Conservation (phyloP, 2,113 vertebrate genomes). For the Lates calcarifer region DNA sequence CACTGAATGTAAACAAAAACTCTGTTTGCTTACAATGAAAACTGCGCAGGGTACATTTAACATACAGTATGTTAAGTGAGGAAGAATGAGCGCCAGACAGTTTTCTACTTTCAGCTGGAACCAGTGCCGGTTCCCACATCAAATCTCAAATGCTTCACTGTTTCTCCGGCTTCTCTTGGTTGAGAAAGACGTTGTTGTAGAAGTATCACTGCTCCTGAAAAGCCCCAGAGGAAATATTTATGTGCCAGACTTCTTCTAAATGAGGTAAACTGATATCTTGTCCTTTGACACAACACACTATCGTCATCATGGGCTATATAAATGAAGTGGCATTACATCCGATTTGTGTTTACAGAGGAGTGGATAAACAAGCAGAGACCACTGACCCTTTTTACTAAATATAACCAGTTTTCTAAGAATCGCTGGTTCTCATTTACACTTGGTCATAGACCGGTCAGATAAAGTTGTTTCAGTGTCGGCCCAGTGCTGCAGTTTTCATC, state of each 20-base stretch:
- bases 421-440: background rate
- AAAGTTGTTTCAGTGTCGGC: conserved; percentile 10
- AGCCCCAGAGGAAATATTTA: no score
- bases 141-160: conserved; percentile 1
- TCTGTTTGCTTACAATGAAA: conserved; percentile 9
- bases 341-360: background rate
- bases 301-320: background rate
- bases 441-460: background rate
- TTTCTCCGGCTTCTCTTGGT: background rate
- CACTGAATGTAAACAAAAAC: conserved; percentile 9
- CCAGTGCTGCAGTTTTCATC: background rate
- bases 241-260: no score
- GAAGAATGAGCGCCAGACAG: background rate
- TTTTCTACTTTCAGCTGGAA: background rate
- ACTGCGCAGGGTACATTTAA: background rate
- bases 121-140: background rate
- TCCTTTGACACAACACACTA: background rate
- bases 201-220: no score
- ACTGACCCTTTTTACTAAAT: background rate
- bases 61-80: background rate
- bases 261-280: background rate
- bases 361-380: background rate
- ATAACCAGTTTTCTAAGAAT: background rate
- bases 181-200: background rate
- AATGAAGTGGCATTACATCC: background rate